These are phyloP conservation scores for Lytechinus pictus DNA, from an alignment of 35 echinoderm and acorn worm genomes.

Conservation along the genomic window DNA sequence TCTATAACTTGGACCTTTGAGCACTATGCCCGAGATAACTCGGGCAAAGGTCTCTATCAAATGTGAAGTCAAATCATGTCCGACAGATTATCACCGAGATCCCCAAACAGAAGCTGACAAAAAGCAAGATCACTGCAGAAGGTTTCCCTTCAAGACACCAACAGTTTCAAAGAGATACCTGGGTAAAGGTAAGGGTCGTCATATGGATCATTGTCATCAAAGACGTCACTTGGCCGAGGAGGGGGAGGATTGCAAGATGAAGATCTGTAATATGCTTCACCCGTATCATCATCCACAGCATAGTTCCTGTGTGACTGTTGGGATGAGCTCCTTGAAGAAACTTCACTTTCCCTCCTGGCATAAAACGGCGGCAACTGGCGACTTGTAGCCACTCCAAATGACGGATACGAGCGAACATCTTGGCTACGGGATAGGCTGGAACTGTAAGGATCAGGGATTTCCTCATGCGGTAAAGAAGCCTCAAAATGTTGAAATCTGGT, in stretches of 20 bases:
- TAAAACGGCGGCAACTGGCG: conserved; percentile 17
- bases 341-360: not conserved
- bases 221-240: not conserved
- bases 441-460: not conserved
- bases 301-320: not conserved
- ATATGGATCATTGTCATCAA: not conserved
- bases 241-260: not conserved
- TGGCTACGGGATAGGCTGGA: not conserved
- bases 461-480: not conserved
- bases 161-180: not conserved
- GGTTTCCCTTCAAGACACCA: not conserved
- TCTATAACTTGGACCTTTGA: not conserved
- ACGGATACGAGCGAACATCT: not conserved
- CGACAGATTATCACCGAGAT: not conserved
- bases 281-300: conserved; percentile 36
- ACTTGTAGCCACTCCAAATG: not conserved
- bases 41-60: too few relatives aligned
- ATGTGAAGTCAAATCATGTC: too few relatives aligned
- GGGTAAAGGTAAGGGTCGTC: not conserved
- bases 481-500: not conserved
- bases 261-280: conserved; percentile 9
- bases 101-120: not conserved
- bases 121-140: not conserved
- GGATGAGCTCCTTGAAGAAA: not conserved
- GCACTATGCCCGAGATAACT: too few relatives aligned